Base-by-base conservation (phyloP, 1,140 invertebrate species). In the Macrosteles quadrilineatus region DNA sequence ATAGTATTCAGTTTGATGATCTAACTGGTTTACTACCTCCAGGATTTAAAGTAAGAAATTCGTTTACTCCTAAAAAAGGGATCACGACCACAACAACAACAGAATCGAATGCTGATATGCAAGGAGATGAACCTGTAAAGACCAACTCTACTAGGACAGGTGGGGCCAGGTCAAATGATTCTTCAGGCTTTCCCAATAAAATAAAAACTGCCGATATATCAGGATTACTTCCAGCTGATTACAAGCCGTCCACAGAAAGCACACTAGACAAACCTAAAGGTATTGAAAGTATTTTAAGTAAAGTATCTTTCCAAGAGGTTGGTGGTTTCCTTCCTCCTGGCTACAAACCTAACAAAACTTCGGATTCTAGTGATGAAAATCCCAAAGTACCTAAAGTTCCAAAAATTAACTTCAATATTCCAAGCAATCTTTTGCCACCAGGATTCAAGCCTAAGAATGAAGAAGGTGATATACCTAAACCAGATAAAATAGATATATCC, bases 211-310 rank as follows among this genome's bases (percentile, higher is more conserved):
- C 87, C 73, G 85, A 88, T 73, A 81, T 88, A 67, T 85, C 83
- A 29, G 81, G 86, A 9, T 83, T 89, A 17, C 78, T 92, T 43
- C 91, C 90, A 21, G 86, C 88, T 72, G 90, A 87, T 73, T 89
- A 85, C 75, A 87, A 84, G 65, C 79, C 80, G 9, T 80, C 84
- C 50, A 82, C 83, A 73, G 76, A 81, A 70, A 74, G 79, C 2
- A 73, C 68, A 2, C 71, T 65, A 19, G 80, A 80, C 0, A 75
- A 74, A 65, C 45, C 67, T 31, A 72, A 73, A 68, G 67, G 67
- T 57, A 57, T 74, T 12, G 66, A 73, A 21, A 73, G 67, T 32
- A 19, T 78, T 2, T 67, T 76, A 25, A 74, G 72, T 21, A 79
- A 78, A 67, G 75, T 79, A 14, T 77, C 77, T 63, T 78, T 78